Evolutionary conservation across 2,888 invertebrate genomes (phyloP).

Genomic region (Abrostola tripartita): DNA sequence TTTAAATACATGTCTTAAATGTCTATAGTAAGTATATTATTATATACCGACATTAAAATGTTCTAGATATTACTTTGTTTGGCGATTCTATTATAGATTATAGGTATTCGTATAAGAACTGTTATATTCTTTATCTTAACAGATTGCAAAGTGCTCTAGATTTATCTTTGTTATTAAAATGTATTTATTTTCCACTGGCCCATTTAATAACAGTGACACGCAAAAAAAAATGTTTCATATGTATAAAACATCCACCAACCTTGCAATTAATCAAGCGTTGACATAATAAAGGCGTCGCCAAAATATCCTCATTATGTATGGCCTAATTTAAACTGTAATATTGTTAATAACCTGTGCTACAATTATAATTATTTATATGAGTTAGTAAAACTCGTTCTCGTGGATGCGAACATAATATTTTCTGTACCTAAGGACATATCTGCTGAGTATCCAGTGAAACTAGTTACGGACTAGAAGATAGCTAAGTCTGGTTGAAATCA

Average conservation of each 20-base stretch:
- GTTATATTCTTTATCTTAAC: not conserved
- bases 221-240: constrained; percentile 18
- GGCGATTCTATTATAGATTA: too few relatives aligned
- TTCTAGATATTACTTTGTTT: too few relatives aligned
- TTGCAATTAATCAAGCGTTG: constrained; percentile 73
- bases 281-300: constrained; percentile 58
- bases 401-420: not conserved
- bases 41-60: too few relatives aligned
- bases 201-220: not conserved
- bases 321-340: constrained; percentile 54
- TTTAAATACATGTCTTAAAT: too few relatives aligned
- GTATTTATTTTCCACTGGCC: not conserved
- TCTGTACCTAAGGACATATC: constrained; percentile 13
- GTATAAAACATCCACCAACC: constrained; percentile 55
- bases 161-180: not conserved
- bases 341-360: constrained; percentile 3
- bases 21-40: too few relatives aligned
- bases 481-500: constrained; percentile 16
- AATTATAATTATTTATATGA: not conserved
- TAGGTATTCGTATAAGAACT: too few relatives aligned
- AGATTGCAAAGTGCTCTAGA: not conserved
- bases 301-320: constrained; percentile 56
- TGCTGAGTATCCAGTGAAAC: constrained; percentile 25
- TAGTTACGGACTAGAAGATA: constrained; percentile 17
- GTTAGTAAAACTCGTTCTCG: constrained; percentile 7